Base-by-base conservation (phyloP, 2,888 invertebrate species). In the Silvanus unidentatus region DNA sequence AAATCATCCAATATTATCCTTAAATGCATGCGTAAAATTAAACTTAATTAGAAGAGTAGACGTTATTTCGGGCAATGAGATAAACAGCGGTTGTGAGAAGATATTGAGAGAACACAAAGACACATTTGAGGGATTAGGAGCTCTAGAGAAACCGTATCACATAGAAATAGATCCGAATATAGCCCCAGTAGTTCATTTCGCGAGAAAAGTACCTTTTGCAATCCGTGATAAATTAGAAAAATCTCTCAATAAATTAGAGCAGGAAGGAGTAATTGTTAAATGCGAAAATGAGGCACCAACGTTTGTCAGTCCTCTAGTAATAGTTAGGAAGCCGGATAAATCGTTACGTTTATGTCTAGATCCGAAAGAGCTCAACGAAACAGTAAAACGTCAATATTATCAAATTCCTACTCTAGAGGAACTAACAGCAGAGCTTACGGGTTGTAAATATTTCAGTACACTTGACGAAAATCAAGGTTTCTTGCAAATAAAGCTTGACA, bases 331-430 rank as follows among this genome's bases (percentile, higher is more conserved):
- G 47, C 22, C 34, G 8, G 43, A 54, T 45, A 39, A 32, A 2
- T 45, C 48, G 6, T 15, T 57, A 35, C 27, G 53, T n/a, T 46
- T 57, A 13, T 57, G 57, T 41, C 32, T 55, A 41, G 57, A 57
- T 41, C 52, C 52, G 2, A 34, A 38, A 39, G 32, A 52, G 39
- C 29, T 57, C 37, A 55, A 57, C 45, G 41, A 46, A 37, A 38
- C 39, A 11, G 43, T 48, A 15, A 48, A 50, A 47, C 39, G 37
- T 16, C 37, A 41, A 2, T 28, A 39, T 22, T 49, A 28, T 30
- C 41, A 53, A 44, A 43, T 53, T 22, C 47, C 47, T 14, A 47
- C 28, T 10, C 13, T 52, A 28, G 52, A 56, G 10, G 47, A 53
- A 40, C 46, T 53, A 12, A 38, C 34, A 16, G 15, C 12, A 14